Conservation (phyloP, 1,140 invertebrate genomes). For the Maniola jurtina region DNA sequence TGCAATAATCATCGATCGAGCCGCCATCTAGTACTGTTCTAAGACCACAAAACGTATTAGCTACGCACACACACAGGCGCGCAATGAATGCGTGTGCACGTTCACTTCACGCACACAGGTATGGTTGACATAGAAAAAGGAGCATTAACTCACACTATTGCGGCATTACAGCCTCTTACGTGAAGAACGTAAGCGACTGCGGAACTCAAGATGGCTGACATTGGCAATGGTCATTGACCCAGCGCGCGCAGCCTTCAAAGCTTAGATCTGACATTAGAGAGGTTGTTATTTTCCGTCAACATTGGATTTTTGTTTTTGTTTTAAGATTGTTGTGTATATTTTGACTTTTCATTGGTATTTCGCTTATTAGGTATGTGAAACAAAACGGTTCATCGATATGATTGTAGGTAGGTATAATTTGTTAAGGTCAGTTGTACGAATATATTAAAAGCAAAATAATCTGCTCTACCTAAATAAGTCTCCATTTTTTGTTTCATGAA, state of each 20-base stretch:
- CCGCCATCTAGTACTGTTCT: slow-evolving; percentile 54
- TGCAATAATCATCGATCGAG: slow-evolving; percentile 33
- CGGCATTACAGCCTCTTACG: slow-evolving; percentile 74
- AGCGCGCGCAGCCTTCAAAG: slow-evolving; percentile 72
- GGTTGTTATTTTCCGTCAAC: slow-evolving; percentile 64
- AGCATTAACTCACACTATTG: slow-evolving; percentile 69
- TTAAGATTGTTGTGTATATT: slow-evolving; percentile 7
- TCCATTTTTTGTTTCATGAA: too few relatives aligned
- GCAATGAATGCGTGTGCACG: slow-evolving; percentile 46
- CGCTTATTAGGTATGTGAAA: background rate
- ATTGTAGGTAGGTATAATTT: background rate
- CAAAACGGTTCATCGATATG: slow-evolving; percentile 2
- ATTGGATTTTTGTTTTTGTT: slow-evolving; percentile 21
- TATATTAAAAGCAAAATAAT: background rate
- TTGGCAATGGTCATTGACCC: slow-evolving; percentile 76
- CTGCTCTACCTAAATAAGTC: background rate
- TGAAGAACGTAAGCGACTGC: slow-evolving; percentile 75
- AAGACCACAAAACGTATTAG: slow-evolving; percentile 45
- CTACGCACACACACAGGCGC: slow-evolving; percentile 43
- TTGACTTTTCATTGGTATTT: slow-evolving; percentile 6
- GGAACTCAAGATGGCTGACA: slow-evolving; percentile 77
- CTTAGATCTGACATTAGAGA: slow-evolving; percentile 76
- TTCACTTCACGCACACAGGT: slow-evolving; percentile 58
- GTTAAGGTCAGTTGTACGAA: background rate
- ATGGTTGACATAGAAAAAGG: slow-evolving; percentile 67